Evolutionary conservation across 2,797 vertebrate genomes (phyloP), one percentile per base, ranked within the genome.

Genomic region (Bradypodion ventrale): DNA sequence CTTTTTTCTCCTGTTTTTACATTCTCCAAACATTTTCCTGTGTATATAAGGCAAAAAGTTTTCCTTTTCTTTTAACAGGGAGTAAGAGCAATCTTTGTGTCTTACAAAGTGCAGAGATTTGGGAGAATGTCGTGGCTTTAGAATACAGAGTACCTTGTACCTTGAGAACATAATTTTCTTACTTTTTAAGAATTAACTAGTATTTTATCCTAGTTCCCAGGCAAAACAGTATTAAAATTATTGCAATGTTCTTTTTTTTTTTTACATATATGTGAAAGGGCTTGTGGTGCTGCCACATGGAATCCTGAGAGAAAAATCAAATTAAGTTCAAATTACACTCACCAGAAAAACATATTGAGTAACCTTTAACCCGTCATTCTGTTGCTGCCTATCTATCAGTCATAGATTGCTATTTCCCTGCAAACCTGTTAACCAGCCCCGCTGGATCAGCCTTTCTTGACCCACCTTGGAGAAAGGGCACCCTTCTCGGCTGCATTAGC

Each of bases 1-100:
- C 32, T 56, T 85, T 85, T 70, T 29, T 83, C 59, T 56, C 75
- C 62, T 46, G 37, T 40, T 40, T 75, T 82, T 90, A 63, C 37
- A 79, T 81, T 85, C 87, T 73, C 35, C 8, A 60, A 85, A 65
- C 42, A 52, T 73, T 42, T 78, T 35, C 12, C 76, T 69, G 16
- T 68, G 13, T 75, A 37, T 2, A 1, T 73, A 32, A 73, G 16
- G 2, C 73, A 63, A 37, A 66, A 21, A 80, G 35, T 27, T 1
- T 16, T 9, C 13, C 3, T 27, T 10, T 52, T 69, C 27, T 83
- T 27, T 44, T 21, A 59, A 37, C 42, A 0, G 1, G 1, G n/a
- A 46, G 16, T 49, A 75, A 32, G 87, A 62, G 8, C 37, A 69
- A 59, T 21, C 23, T 16, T 37, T 44, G 25, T 4, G 49, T 49